Evolutionary conservation across 2,888 invertebrate species (phyloP), one percentile per base, ranked within the genome.

Genomic region (Chorisops tibialis): DNA sequence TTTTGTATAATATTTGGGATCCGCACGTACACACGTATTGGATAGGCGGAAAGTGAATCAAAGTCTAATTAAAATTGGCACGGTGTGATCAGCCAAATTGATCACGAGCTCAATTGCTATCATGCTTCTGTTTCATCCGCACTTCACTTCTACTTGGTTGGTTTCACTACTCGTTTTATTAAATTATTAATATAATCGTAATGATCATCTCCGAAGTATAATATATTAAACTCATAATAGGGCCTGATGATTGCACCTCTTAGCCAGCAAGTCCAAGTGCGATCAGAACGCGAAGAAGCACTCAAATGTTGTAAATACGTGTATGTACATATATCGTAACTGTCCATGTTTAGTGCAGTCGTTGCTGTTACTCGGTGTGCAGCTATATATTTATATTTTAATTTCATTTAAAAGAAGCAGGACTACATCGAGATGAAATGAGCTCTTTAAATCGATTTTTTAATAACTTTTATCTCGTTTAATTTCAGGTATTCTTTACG

Each of bases 171-270:
- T 47, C 48, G 47, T 59, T 48, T 58, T 62, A 62, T 63, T 59
- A 59, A 63, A 63, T 60, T 59, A 63, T 63, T 63, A 63, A 51
- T 59, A 52, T 63, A 63, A 63, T 63, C 52, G 48, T 48, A 39
- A 52, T 54, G 41, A 52, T 63, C 50, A 60, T 63, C 59, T 60
- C 4, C n/a, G 18, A 58, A 43, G 48, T 59, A 41, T 39, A 52
- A 59, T 59, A 30, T n/a, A 59, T 51, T 48, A 48, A 50, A 63
- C 18, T 56, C 37, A 49, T 56, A 49, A 60, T 56, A 60, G 47
- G 49, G 35, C 41, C 35, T 52, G 43, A 48, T 60, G 59, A 63
- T 49, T 59, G 45, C 48, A 59, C 47, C n/a, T 41, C 41, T n/a
- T 30, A 30, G 30, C 30, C 9, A 7, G 9, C 30, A 30, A 30